Percentiles rank a stretch among this genome's conserved stretches.
Conservation (phyloP, 2,113 vertebrate species). For the Amphiprion ocellaris region DNA sequence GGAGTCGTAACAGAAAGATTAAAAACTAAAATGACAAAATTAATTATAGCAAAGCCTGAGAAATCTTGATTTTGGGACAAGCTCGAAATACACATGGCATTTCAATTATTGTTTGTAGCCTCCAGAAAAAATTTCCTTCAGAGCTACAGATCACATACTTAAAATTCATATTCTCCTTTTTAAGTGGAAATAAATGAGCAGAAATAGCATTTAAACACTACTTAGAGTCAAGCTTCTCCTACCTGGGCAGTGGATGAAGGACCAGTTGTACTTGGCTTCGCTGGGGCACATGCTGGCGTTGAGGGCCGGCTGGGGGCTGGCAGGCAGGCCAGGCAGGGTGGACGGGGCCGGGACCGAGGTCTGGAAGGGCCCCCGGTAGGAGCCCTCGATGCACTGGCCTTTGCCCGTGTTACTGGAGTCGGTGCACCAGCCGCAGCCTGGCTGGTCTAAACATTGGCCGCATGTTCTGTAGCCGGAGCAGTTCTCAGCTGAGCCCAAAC, state of each 20-base stretch:
- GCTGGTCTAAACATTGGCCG: constrained; percentile 94
- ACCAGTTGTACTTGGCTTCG: constrained; percentile 93
- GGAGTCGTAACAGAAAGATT: too few species aligned
- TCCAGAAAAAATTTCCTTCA: too few species aligned
- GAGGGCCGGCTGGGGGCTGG: constrained; percentile 87
- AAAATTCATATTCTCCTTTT: too few species aligned
- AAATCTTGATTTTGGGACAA: too few species aligned
- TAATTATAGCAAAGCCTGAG: too few species aligned
- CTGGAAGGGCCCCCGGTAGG: constrained; percentile 91
- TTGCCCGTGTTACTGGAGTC: constrained; percentile 95
- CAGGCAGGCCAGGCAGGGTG: constrained; percentile 87
- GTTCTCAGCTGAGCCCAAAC: constrained; percentile 89
- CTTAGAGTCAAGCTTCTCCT: constrained; percentile 49
- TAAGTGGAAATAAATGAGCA: too few species aligned
- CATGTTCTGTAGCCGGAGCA: constrained; percentile 97
- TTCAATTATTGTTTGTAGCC: too few species aligned
- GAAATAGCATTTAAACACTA: constrained; percentile 55
- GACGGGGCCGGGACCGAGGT: constrained; percentile 83
- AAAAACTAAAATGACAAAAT: too few species aligned
- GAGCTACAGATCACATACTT: too few species aligned
- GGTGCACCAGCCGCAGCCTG: constrained; percentile 97
- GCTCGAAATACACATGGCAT: too few species aligned
- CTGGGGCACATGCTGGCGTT: constrained; percentile 91
- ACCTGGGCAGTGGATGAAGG: constrained; percentile 98
- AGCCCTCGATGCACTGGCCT: constrained; percentile 95